phyloP scores from a whole-genome alignment of 2,888 invertebrate species.

The Chymomyza fuscimana region DNA sequence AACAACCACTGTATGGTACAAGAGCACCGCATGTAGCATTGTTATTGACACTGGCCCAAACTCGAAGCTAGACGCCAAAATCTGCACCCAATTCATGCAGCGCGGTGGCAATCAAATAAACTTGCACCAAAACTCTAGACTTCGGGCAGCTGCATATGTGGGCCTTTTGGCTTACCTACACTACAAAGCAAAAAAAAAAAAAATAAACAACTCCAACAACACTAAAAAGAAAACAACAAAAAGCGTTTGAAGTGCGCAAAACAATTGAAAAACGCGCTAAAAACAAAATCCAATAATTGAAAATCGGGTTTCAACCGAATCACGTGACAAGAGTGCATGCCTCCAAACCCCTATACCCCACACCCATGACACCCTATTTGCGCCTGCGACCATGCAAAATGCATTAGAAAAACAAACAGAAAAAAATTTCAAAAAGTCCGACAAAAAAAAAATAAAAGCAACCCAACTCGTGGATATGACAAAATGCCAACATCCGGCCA shows the following conservation, averaged over 20 bases:
- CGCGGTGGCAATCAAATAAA: constrained; percentile 37
- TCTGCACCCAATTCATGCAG: neutral
- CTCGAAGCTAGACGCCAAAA: neutral
- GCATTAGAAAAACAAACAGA: constrained; percentile 52
- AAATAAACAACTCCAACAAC: constrained; percentile 6
- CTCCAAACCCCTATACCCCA: constrained; percentile 11
- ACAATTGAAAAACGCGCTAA: constrained; percentile 38
- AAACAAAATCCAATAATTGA: constrained; percentile 76
- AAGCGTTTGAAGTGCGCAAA: constrained; percentile 35
- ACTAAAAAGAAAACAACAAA: constrained; percentile 5
- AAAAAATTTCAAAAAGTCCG: constrained; percentile 17
- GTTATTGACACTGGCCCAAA: constrained; percentile 31
- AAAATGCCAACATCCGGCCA: constrained; percentile 51
- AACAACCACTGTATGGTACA: neutral
- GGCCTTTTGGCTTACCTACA: neutral
- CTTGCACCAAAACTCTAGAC: constrained; percentile 26
- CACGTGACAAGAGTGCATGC: constrained; percentile 33
- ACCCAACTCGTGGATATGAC: constrained; percentile 28
- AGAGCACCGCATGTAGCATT: constrained; percentile 40
- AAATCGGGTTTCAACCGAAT: constrained; percentile 44
- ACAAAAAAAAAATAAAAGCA: constrained; percentile 20
- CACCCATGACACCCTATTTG: neutral
- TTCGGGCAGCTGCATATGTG: neutral
- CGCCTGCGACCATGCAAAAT: constrained; percentile 25
- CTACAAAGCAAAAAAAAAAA: constrained; percentile 9